Evolutionary conservation across 2,797 vertebrate genomes (phyloP), one percentile per base, ranked within the genome.

Genomic region (Pipistrellus kuhlii): DNA sequence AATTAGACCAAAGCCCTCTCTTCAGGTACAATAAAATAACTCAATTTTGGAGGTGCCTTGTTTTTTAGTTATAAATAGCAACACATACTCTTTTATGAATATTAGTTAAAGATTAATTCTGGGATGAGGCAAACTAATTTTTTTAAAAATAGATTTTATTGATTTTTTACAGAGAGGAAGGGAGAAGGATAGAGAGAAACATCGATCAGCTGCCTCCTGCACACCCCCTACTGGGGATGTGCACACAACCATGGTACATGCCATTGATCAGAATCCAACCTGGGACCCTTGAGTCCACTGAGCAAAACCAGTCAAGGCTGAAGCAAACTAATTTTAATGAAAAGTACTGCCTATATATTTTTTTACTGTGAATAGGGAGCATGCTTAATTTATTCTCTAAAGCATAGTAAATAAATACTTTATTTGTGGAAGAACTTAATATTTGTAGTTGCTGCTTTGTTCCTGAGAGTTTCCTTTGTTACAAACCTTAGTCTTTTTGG

Each of bases 401-500:
- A 75, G 23, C 69, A 2, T 57, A 41, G 38, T 41, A 55, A 14
- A 12, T 75, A 89, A 66, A 71, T 48, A 71, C 91, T 94, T 93
- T 41, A 35, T 82, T 88, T 89, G 44, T 90, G 9, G 17, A 91
- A 82, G 72, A 94, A 72, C 46, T 94, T 80, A 96, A 51, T 85
- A 83, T 91, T 89, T 94, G 7, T 94, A 82, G 83, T 66, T 95
- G 95, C 91, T 95, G 55, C 92, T 95, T 95, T 96, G 95, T 97
- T 98, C 97, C 97, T 97, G 97, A 90, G 96, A 78, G 90, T 93
- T 97, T 96, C 89, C 96, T 96, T 90, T 92, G 1, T 76, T 91
- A 82, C 93, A 96, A 95, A 81, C n/a, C 0, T 66, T 85, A 84
- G 78, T 85, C 75, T 66, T 94, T 91, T 95, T 48, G 91, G 66